phyloP scores from a whole-genome alignment of 2,797 vertebrate species.

The Acanthurus leucopareius region DNA sequence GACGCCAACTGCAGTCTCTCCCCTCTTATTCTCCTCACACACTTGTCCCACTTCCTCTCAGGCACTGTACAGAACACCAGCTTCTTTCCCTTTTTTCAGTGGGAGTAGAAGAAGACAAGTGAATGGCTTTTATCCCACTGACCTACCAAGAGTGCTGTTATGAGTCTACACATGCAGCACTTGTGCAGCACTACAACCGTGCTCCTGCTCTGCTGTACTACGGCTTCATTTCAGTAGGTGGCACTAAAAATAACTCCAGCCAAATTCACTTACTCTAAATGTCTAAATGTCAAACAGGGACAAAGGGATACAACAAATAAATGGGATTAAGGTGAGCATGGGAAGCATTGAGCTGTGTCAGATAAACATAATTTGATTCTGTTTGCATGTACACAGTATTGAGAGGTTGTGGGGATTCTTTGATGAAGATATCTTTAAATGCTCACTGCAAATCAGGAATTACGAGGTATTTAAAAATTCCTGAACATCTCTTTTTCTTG shows the following conservation, averaged over 20 bases:
- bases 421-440: background rate
- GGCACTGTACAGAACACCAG: constrained; percentile 26
- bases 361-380: constrained; percentile 44
- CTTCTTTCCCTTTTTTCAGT: constrained; percentile 38
- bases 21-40: constrained; percentile 23
- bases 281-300: constrained; percentile 63
- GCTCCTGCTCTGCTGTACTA: constrained; percentile 53
- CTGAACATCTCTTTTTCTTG: background rate
- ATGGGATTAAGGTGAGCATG: constrained; percentile 51
- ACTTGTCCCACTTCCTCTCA: constrained; percentile 46
- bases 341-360: constrained; percentile 19
- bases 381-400: background rate
- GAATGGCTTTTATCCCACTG: constrained; percentile 62
- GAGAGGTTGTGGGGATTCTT: background rate
- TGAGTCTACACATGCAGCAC: constrained; percentile 57
- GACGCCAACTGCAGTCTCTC: constrained; percentile 49
- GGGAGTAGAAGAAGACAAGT: constrained; percentile 51
- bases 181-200: constrained; percentile 53
- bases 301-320: constrained; percentile 63
- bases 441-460: constrained; percentile 13
- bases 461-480: background rate
- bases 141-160: constrained; percentile 61
- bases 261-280: constrained; percentile 61
- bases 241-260: constrained; percentile 75
- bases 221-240: constrained; percentile 72